Conservation (phyloP, 2,113 vertebrate species). For the Myiopsitta monachus region DNA sequence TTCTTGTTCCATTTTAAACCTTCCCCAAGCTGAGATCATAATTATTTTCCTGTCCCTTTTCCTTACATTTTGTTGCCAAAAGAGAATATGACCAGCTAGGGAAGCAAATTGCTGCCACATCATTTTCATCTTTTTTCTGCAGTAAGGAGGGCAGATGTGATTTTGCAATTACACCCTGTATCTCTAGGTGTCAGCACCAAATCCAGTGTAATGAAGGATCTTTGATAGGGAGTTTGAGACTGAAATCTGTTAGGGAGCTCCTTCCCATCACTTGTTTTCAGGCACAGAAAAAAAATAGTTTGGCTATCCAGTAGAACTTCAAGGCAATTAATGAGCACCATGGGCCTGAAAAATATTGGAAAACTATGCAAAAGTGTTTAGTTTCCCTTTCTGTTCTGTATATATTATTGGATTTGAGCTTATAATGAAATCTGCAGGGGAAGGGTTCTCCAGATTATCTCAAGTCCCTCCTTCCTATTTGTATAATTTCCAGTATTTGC, state of each 20-base stretch:
- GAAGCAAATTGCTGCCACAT: background rate
- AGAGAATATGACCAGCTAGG: background rate
- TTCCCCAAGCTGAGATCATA: background rate
- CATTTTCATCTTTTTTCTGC: background rate
- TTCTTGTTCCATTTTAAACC: background rate
- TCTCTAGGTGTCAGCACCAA: background rate
- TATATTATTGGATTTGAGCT: background rate
- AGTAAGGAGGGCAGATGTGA: background rate
- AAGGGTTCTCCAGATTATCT: background rate
- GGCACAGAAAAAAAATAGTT: background rate
- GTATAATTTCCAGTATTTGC: background rate
- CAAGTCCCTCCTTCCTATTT: background rate
- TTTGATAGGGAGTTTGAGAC: background rate
- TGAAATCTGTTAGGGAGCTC: background rate
- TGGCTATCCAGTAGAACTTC: background rate
- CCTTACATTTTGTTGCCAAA: background rate
- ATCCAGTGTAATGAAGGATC: background rate
- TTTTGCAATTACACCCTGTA: background rate
- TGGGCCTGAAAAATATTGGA: background rate
- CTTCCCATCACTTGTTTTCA: background rate
- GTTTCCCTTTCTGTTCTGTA: background rate
- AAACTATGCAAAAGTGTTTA: background rate
- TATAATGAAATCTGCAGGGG: background rate
- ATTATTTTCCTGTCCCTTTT: background rate
- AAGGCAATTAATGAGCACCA: background rate